These are phyloP conservation scores for Callorhinus ursinus DNA, from an alignment of 2,113 vertebrate species.

Conservation along the genomic window DNA sequence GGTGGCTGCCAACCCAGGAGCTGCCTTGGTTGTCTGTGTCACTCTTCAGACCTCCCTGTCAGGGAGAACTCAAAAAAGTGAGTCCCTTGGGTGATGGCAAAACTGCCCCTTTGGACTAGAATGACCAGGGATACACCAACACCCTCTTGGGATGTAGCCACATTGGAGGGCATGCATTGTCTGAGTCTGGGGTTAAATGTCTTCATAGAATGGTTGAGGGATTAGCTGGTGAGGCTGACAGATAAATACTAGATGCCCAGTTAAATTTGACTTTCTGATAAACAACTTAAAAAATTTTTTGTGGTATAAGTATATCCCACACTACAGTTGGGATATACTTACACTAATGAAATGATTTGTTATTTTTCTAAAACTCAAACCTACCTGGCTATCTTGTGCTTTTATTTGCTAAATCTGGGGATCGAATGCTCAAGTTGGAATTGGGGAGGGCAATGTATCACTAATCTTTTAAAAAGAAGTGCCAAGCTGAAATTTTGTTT, in stretches of 20 bases:
- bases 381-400: background rate
- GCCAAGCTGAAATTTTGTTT: background rate
- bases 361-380: background rate
- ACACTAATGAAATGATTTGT: background rate
- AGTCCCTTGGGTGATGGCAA: background rate
- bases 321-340: background rate
- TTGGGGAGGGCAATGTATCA: background rate
- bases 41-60: background rate
- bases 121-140: background rate
- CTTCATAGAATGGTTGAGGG: background rate
- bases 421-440: background rate
- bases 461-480: background rate
- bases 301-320: background rate
- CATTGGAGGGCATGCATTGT: rapidly evolving
- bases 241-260: background rate
- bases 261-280: conserved; percentile 12
- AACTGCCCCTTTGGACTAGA: background rate
- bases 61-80: background rate
- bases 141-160: background rate
- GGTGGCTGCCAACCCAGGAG: no score
- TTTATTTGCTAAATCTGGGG: background rate
- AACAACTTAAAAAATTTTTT: background rate
- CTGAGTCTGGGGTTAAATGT: background rate
- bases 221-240: background rate
- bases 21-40: background rate